A percentile compares a stretch with the other conserved stretches of the same genome.
Evolutionary conservation across 2,888 invertebrate species (phyloP).

Genomic region (Lasioglossum malachurum): DNA sequence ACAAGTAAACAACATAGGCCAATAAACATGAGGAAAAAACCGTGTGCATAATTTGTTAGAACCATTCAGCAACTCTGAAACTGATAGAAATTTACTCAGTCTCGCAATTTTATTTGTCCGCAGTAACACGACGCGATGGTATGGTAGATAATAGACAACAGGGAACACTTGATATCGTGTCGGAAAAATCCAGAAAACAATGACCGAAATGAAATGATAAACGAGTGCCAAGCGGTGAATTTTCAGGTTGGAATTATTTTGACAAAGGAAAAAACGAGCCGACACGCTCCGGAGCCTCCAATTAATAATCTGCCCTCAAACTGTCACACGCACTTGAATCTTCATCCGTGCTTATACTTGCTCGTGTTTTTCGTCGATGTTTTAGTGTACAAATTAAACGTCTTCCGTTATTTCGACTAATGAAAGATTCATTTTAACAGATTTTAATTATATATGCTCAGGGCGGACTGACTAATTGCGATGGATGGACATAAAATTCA

Average conservation of each 20-base stretch:
- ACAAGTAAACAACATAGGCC: not conserved
- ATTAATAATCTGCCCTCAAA: constrained; percentile 36
- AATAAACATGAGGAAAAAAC: not conserved
- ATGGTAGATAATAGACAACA: constrained; percentile 23
- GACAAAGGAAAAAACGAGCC: constrained; percentile 14
- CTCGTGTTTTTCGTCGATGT: not conserved
- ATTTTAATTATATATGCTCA: not conserved
- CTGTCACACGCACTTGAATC: constrained; percentile 31
- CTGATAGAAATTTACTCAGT: not conserved
- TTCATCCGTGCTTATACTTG: constrained; percentile 11
- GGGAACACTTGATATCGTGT: not conserved
- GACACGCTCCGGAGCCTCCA: not conserved
- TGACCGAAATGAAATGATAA: constrained; percentile 51
- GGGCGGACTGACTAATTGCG: not conserved
- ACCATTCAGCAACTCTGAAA: not conserved
- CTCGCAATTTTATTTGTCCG: not conserved
- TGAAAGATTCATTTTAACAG: not conserved
- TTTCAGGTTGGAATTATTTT: constrained; percentile 28
- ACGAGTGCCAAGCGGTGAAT: constrained; percentile 25
- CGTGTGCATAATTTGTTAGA: not conserved
- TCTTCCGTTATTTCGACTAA: not conserved
- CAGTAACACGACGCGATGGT: not conserved
- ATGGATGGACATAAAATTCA: not conserved
- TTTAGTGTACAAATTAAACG: not conserved
- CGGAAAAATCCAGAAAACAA: constrained; percentile 30